These are phyloP conservation scores for Carassius auratus DNA, from an alignment of 2,113 vertebrate species.

Conservation along the genomic window DNA sequence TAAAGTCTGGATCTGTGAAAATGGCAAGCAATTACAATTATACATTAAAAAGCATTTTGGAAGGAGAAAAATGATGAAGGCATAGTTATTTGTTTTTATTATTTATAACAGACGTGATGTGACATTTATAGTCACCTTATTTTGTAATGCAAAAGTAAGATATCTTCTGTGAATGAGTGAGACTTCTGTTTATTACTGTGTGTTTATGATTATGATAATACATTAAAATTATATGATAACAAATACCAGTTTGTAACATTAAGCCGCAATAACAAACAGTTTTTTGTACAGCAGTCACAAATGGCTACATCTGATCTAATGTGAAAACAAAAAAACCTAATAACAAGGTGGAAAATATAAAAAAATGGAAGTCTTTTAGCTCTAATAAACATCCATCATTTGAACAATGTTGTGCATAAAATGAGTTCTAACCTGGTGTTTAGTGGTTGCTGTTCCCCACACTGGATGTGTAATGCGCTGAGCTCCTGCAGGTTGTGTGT, in stretches of 20 bases:
- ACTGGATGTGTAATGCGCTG: slow-evolving; percentile 97
- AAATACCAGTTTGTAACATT: neutral
- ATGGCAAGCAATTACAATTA: neutral
- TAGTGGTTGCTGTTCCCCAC: slow-evolving; percentile 86
- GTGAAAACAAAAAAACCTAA: too few relatives aligned
- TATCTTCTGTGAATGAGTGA: neutral
- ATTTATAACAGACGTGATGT: neutral
- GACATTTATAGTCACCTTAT: neutral
- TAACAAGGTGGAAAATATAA: neutral
- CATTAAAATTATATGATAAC: neutral
- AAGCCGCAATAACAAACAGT: neutral
- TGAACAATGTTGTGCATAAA: neutral
- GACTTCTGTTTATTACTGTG: neutral
- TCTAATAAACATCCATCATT: neutral
- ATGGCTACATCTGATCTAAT: neutral
- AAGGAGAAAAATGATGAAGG: neutral
- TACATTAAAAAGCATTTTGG: neutral
- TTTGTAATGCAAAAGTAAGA: too few relatives aligned
- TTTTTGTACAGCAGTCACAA: neutral
- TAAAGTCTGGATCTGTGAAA: neutral
- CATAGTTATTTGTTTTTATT: neutral
- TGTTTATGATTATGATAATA: neutral
- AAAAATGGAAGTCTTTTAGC: neutral
- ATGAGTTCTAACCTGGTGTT: slow-evolving; percentile 82
- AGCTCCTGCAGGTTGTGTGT: slow-evolving; percentile 93